Evolutionary conservation across 2,113 vertebrate genomes (phyloP).

Genomic region (Fulmarus glacialis): DNA sequence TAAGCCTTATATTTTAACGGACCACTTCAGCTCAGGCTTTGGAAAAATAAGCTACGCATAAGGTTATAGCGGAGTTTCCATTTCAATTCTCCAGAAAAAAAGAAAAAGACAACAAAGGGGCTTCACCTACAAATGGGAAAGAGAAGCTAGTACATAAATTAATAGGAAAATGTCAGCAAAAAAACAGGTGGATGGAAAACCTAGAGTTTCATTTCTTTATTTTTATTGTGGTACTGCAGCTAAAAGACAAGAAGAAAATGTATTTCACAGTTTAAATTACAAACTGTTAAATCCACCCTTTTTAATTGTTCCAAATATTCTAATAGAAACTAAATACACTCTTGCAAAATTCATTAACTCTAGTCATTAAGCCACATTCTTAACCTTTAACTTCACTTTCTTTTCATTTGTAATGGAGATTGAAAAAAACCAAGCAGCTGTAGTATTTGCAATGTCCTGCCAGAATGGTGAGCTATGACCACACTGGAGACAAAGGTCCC

Average conservation of each 20-base stretch:
- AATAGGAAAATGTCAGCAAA: neutral
- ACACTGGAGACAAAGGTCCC: neutral
- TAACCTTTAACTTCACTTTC: constrained; percentile 9
- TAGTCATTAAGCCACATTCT: neutral
- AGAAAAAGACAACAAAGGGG: neutral
- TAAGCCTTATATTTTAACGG: neutral
- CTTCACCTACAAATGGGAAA: neutral
- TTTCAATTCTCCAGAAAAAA: neutral
- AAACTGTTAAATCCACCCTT: neutral
- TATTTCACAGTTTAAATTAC: neutral
- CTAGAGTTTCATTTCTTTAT: neutral
- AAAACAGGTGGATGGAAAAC: neutral
- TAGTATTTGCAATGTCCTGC: neutral
- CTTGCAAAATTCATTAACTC: neutral
- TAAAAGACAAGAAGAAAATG: neutral
- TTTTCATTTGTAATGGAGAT: neutral
- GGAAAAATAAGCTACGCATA: neutral
- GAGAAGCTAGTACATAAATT: neutral
- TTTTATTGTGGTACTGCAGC: neutral
- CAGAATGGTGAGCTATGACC: neutral
- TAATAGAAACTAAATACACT: neutral
- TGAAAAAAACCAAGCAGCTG: neutral
- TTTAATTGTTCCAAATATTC: neutral
- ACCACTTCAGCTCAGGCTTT: neutral
- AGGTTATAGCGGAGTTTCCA: neutral